phyloP scores from a whole-genome alignment of 2,888 invertebrate genomes.

The Flexamia atlantica region DNA sequence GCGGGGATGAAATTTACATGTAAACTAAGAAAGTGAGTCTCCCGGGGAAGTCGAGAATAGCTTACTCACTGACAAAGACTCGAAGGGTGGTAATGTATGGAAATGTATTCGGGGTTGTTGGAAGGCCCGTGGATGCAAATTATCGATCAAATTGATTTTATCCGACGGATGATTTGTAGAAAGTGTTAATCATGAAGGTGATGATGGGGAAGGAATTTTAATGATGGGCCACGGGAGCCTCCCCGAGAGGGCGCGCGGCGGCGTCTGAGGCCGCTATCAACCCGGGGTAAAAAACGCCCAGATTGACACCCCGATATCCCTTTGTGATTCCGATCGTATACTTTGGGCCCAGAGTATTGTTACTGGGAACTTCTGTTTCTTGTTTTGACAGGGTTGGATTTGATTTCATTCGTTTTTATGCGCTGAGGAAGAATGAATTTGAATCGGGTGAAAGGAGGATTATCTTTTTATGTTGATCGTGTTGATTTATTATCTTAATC shows the following conservation, averaged over 20 bases:
- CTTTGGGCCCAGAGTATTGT: slow-evolving; percentile 23
- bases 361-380: slow-evolving; percentile 34
- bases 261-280: background rate
- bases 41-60: background rate
- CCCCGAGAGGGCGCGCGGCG: background rate
- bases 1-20: slow-evolving; percentile 43
- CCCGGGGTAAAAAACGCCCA: slow-evolving; percentile 28
- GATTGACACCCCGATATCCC: slow-evolving; percentile 49
- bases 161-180: slow-evolving; percentile 60
- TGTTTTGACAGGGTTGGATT: slow-evolving; percentile 56
- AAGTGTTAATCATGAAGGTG: slow-evolving; percentile 57
- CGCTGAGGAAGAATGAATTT: slow-evolving; percentile 2
- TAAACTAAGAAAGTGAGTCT: slow-evolving; percentile 22
- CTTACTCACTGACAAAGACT: slow-evolving; percentile 37
- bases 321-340: slow-evolving; percentile 44
- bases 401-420: slow-evolving; percentile 31
- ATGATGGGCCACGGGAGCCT: slow-evolving; percentile 30
- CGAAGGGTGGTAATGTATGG: slow-evolving; percentile 49
- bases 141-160: slow-evolving; percentile 60
- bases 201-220: slow-evolving; percentile 54
- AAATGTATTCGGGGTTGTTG: slow-evolving; percentile 54
- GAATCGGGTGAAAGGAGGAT: slow-evolving; percentile 13
- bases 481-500: slow-evolving; percentile 33
- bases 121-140: slow-evolving; percentile 49
- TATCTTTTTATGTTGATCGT: background rate